Base-by-base conservation (phyloP, 2,113 vertebrate genomes). In the Pedionomus torquatus region DNA sequence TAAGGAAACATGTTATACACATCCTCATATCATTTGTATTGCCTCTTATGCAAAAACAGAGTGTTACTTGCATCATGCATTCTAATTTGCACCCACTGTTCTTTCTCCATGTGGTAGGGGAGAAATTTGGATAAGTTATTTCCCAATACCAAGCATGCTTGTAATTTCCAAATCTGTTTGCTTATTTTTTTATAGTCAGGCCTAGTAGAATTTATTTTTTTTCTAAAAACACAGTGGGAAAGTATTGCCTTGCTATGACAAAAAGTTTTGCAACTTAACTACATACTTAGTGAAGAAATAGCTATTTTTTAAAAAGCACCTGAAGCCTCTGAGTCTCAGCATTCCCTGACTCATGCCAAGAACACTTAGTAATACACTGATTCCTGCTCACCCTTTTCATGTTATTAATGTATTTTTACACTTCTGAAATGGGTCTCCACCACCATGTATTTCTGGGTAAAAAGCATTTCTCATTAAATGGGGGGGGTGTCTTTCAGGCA, bases 1-100 rank as follows among this genome's bases (percentile, higher is more conserved):
- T 64, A 63, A 74, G 25, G 8, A 68, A 83, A 65, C 11, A 0
- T 1, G 1, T 87, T 58, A 25, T 54, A 74, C 1, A 0, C 48
- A 93, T 52, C 5, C 3, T 77, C 11, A 17, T 2, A 31, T 9
- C 55, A 41, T 74, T 83, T 94, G 13, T 19, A 18, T 88, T 85
- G 25, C 8, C 16, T 78, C 35, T 72, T 77, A 19, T 3, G 12
- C 35, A 17, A 69, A 86, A 90, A 81, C 23, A 48, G 14, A 52
- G 3, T 48, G 11, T 68, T 77, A 87, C 25, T 20, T 80, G 21
- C 20, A 41, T n/a, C 30, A 58, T 13, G 24, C 7, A 10, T 70
- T 81, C 51, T 61, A 8, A 46, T 74, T 77, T 81, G 18, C 28
- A 54, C 17, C 30, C 30, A 24, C 9, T 49, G 21, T 72, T 85